phyloP scores from a whole-genome alignment of 1,140 invertebrate species.

The Papilio helenus region DNA sequence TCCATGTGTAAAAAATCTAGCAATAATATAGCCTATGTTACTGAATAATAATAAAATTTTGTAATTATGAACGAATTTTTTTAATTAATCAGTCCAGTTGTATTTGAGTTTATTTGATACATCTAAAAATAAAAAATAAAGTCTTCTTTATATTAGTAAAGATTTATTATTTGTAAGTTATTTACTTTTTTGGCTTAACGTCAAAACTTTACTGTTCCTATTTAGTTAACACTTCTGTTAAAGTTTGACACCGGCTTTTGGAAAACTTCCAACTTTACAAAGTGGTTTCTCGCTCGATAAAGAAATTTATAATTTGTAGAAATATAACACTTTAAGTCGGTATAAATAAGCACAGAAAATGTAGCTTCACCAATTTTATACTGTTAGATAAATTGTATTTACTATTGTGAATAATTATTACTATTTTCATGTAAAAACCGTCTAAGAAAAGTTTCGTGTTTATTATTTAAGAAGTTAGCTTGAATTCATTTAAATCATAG shows the following conservation, averaged over 20 bases:
- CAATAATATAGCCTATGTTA: no score
- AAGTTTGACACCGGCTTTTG: conserved; percentile 4
- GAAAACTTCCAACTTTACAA: conserved; percentile 9
- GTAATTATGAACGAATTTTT: no score
- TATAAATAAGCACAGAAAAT: no score
- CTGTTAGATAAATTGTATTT: no score
- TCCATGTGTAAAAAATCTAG: no score
- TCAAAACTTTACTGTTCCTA: background rate
- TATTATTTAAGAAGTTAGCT: background rate
- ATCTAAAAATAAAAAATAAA: no score
- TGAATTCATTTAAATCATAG: background rate
- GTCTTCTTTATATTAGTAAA: no score
- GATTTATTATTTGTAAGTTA: background rate
- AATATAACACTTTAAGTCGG: background rate
- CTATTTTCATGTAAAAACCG: background rate
- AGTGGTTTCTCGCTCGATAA: background rate
- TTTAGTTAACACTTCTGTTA: conserved; percentile 6
- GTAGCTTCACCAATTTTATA: no score
- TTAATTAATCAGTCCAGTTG: no score
- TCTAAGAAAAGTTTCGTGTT: background rate
- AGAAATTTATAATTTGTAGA: background rate
- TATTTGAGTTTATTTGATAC: no score
- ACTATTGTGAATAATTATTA: background rate
- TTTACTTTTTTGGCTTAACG: background rate
- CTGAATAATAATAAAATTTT: no score